Evolutionary conservation across 2,113 vertebrate genomes (phyloP).

Genomic region (Lepisosteus osseus): DNA sequence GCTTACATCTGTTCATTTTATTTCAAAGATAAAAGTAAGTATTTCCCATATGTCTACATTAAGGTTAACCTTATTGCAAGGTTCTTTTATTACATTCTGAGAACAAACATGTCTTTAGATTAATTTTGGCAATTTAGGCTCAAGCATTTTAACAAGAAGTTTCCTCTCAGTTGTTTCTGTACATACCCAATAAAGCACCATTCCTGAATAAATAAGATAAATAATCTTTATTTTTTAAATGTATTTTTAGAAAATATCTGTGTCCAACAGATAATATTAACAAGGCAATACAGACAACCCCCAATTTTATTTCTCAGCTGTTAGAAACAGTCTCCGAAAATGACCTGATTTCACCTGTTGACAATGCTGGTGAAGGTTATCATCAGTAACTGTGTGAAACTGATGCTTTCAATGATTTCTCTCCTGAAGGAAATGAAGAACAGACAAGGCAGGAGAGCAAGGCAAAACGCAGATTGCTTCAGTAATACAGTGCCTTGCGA

Average conservation of each 20-base stretch:
- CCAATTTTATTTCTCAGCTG: slow-evolving; percentile 51
- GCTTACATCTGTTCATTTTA: too few relatives aligned
- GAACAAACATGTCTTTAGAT: too few relatives aligned
- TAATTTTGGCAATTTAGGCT: too few relatives aligned
- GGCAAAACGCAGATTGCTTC: background rate
- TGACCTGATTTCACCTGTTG: slow-evolving; percentile 16
- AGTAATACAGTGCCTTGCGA: background rate
- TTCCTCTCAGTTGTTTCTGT: too few relatives aligned
- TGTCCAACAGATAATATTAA: slow-evolving; percentile 75
- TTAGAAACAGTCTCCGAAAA: slow-evolving; percentile 58
- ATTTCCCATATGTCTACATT: too few relatives aligned
- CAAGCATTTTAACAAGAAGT: too few relatives aligned
- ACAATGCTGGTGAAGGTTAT: slow-evolving; percentile 7
- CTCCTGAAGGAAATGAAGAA: too few relatives aligned
- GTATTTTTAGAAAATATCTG: slow-evolving; percentile 64
- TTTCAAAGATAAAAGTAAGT: too few relatives aligned
- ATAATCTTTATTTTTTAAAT: slow-evolving; percentile 76
- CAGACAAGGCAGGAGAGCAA: background rate
- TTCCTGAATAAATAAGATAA: slow-evolving; percentile 73
- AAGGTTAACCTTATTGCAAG: too few relatives aligned
- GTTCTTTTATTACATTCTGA: too few relatives aligned
- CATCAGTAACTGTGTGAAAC: too few relatives aligned
- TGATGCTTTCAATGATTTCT: too few relatives aligned
- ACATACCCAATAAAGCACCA: background rate
- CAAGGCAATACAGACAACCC: slow-evolving; percentile 71